Evolutionary conservation across 2,888 invertebrate species (phyloP).

Genomic region (Tortricodes alternella): DNA sequence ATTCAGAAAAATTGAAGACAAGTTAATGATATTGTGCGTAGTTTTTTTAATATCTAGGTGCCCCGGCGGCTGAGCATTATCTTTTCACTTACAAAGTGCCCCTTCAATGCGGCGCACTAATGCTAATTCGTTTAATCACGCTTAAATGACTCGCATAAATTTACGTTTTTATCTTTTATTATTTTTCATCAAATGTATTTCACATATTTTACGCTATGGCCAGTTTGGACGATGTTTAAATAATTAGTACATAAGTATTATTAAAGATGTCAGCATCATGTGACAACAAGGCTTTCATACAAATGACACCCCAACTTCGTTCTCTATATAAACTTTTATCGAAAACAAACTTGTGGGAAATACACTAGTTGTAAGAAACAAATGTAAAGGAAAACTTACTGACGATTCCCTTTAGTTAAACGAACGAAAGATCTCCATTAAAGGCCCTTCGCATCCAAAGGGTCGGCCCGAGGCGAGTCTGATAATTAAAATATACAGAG

Average conservation of each 20-base stretch:
- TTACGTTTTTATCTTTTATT: conserved; percentile 15
- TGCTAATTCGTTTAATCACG: conserved; percentile 39
- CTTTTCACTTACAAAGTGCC: conserved; percentile 45
- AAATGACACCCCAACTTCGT: neutral
- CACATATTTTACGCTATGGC: neutral
- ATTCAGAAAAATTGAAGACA: neutral
- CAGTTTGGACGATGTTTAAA: neutral
- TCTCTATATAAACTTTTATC: neutral
- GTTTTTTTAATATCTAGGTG: conserved; percentile 17
- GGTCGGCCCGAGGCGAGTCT: conserved; percentile 56
- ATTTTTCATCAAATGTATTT: neutral
- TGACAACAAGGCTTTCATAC: neutral
- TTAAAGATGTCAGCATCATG: too few species aligned
- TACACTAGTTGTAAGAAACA: conserved; percentile 43
- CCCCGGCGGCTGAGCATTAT: conserved; percentile 34
- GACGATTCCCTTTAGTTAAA: conserved; percentile 38
- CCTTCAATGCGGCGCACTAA: conserved; percentile 35
- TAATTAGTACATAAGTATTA: too few species aligned
- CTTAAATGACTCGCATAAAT: conserved; percentile 28
- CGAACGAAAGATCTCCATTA: conserved; percentile 52
- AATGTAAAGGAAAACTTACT: conserved; percentile 41
- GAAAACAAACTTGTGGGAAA: conserved; percentile 18
- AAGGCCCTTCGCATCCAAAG: conserved; percentile 50
- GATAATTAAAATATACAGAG: conserved; percentile 77
- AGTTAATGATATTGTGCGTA: conserved; percentile 7